A percentile compares a stretch with the other conserved stretches of the same genome.
Evolutionary conservation across 2,113 vertebrate genomes (phyloP).

Genomic region (Neolamprologus sp.): DNA sequence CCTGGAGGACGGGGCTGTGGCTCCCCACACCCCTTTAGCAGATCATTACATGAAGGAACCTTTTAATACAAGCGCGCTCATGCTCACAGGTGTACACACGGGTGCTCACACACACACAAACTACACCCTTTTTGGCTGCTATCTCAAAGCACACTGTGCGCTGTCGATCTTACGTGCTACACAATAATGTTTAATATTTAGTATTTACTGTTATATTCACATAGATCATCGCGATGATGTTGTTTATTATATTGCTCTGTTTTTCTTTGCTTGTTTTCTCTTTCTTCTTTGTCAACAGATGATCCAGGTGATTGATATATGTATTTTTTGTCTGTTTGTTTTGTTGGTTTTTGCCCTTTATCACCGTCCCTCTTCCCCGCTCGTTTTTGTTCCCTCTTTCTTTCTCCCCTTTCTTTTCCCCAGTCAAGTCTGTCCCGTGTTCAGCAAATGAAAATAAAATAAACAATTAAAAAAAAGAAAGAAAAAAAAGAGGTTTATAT

Average conservation of each 20-base stretch:
- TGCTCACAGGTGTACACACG: no score
- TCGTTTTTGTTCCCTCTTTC: neutral
- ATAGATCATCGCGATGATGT: neutral
- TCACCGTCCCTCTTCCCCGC: neutral
- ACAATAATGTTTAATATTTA: neutral
- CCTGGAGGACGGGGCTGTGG: no score
- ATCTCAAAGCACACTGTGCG: no score
- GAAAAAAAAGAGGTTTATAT: neutral
- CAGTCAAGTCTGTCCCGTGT: neutral
- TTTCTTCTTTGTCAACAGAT: neutral
- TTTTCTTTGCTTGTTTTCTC: neutral
- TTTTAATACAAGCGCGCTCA: no score
- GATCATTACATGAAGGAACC: no score
- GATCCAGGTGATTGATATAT: neutral
- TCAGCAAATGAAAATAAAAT: neutral
- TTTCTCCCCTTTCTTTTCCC: neutral
- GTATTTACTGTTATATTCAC: neutral
- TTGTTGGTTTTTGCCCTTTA: neutral
- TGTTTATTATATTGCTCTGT: neutral
- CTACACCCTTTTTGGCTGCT: no score
- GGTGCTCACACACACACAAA: no score
- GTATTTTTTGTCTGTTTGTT: neutral
- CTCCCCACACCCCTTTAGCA: no score
- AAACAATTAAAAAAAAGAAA: neutral
- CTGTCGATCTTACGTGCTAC: no score